Evolutionary conservation across 2,113 vertebrate species (phyloP).

Genomic region (Alethe diademata): DNA sequence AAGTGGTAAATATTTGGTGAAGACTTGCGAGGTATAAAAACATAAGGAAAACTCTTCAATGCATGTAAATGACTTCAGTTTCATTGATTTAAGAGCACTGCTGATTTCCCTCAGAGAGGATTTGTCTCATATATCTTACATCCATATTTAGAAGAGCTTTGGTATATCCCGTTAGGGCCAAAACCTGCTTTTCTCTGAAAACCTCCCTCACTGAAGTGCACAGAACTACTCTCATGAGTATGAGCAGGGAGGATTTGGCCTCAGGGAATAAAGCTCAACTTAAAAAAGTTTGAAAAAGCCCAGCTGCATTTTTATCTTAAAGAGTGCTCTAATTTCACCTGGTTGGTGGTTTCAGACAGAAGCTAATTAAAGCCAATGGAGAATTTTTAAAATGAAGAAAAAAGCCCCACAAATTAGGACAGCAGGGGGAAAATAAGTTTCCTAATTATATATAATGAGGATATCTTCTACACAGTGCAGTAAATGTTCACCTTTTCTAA

Average conservation of each 20-base stretch:
- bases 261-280: constrained; percentile 32
- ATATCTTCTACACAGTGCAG: not conserved
- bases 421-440: constrained; percentile 29
- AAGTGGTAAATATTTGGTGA: not conserved
- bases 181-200: constrained; percentile 3
- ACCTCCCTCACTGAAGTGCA: not conserved
- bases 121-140: not conserved
- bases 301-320: not conserved
- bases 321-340: constrained; percentile 53
- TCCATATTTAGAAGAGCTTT: constrained; percentile 40
- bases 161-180: not conserved
- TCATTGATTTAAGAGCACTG: not conserved
- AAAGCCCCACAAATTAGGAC: not conserved
- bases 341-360: constrained; percentile 6
- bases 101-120: not conserved
- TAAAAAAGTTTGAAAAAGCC: not conserved
- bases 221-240: constrained; percentile 10
- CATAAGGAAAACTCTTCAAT: not conserved
- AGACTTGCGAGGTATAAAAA: not conserved
- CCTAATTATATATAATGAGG: constrained; percentile 17
- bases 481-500: not conserved
- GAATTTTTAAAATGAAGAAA: not conserved
- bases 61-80: not conserved
- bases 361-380: constrained; percentile 34
- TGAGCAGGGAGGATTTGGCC: constrained; percentile 8